phyloP scores from a whole-genome alignment of 1,140 invertebrate genomes.

The Neodiprion fabricii region DNA sequence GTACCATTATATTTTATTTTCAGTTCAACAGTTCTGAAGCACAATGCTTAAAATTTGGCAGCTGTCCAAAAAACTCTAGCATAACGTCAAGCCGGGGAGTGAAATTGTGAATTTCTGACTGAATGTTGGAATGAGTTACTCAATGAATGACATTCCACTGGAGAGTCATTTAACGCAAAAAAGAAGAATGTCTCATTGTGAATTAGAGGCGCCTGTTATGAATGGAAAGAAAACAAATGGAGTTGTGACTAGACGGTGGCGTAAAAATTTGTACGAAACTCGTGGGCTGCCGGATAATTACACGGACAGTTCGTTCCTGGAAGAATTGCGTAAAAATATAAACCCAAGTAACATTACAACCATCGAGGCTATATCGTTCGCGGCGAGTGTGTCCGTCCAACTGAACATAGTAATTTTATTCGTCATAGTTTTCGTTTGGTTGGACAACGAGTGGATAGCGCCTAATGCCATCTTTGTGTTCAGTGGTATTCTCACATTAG shows the following conservation, averaged over 20 bases:
- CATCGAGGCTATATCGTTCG: constrained; percentile 69
- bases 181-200: too few relatives aligned
- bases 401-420: constrained; percentile 80
- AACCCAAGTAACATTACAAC: constrained; percentile 75
- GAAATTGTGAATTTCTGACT: too few relatives aligned
- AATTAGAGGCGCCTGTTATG: neutral
- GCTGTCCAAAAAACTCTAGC: neutral
- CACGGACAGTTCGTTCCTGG: constrained; percentile 84
- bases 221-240: neutral
- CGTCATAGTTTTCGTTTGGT: constrained; percentile 74
- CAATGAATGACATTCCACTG: too few relatives aligned
- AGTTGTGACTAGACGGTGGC: constrained; percentile 65
- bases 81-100: too few relatives aligned
- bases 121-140: too few relatives aligned
- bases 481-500: constrained; percentile 62
- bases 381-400: constrained; percentile 75
- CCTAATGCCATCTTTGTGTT: constrained; percentile 68
- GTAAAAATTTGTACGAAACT: constrained; percentile 89
- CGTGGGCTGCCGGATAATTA: constrained; percentile 90
- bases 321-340: constrained; percentile 85
- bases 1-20: neutral
- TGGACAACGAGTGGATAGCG: constrained; percentile 72
- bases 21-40: neutral
- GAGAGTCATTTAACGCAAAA: too few relatives aligned
- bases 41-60: neutral